These are phyloP conservation scores for Crioceris asparagi DNA, from an alignment of 2,888 invertebrate genomes.

Conservation along the genomic window DNA sequence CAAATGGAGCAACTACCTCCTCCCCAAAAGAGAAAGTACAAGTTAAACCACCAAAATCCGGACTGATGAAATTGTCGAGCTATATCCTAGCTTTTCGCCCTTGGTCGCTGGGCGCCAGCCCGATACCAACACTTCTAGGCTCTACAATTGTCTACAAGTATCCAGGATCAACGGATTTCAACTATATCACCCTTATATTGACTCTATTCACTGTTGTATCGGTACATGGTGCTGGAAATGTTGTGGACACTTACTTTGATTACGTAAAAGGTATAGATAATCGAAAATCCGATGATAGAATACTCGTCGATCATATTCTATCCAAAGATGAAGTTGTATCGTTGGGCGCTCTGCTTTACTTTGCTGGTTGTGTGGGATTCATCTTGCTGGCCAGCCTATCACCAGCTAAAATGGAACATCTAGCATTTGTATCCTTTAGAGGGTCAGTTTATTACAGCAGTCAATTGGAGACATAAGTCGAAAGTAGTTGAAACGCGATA, in stretches of 20 bases:
- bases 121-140: constrained; percentile 84
- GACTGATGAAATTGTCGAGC: constrained; percentile 78
- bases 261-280: constrained; percentile 91
- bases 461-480: too few relatives aligned
- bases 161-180: constrained; percentile 64
- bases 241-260: constrained; percentile 94
- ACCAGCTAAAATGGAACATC: constrained; percentile 87
- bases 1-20: constrained; percentile 14
- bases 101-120: constrained; percentile 87
- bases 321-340: constrained; percentile 67
- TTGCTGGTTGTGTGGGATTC: constrained; percentile 60
- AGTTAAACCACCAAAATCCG: constrained; percentile 36
- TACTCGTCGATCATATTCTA: constrained; percentile 85
- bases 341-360: constrained; percentile 78
- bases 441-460: too few relatives aligned
- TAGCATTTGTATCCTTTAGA: constrained; percentile 90
- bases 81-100: constrained; percentile 83
- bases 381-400: constrained; percentile 47
- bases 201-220: constrained; percentile 80
- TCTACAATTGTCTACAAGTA: constrained; percentile 80
- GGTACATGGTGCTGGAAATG: constrained; percentile 93
- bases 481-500: too few relatives aligned
- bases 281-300: constrained; percentile 86
- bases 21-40: too few relatives aligned
- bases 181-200: constrained; percentile 64